Base-by-base conservation (phyloP, 2,888 invertebrate genomes). In the Aphodius granarius region DNA sequence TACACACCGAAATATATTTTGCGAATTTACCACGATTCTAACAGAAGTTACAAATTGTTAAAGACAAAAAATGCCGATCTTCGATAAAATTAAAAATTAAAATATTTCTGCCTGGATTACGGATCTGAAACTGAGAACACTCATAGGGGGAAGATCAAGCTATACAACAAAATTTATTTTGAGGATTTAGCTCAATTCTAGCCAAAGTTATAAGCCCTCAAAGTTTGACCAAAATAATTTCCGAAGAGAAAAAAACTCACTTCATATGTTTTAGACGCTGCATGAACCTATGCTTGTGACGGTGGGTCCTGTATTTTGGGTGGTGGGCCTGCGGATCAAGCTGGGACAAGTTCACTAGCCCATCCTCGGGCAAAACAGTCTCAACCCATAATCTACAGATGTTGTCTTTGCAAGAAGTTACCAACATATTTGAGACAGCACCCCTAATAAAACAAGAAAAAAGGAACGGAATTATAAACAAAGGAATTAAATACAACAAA, bases 311-410 rank as follows among this genome's bases (percentile, higher is more conserved):
- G 87, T 95, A 92, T 77, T 93, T 90, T 75, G 92, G 92, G 79
- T 92, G 91, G 84, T 93, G 91, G 22, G 92, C 90, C 85, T 92
- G 92, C 84, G 92, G 87, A 83, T 92, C 92, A 81, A 92, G 88
- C 83, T 92, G 91, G 62, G 89, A 89, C 83, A 91, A 87, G 83
- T 91, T 94, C 20, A 94, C 93, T 79, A 95, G 91, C 74, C 98
- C 98, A 89, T 98, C 98, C 85, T 98, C 98, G 0, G 98, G 98
- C 79, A 98, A 90, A 78, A 98, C 93, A 0, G 98, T 99, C 89
- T 99, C 99, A 73, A 97, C 96, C 99, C 99, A 99, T 82, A 99
- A 93, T 80, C 99, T 94, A 85, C 98, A 99, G 83, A 99, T 99
- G 89, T 99, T 98, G 88, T 99, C 99, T 84, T 95, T 92, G 87